phyloP scores from a whole-genome alignment of 2,113 vertebrate genomes.

The Zosterops hypoxanthus region DNA sequence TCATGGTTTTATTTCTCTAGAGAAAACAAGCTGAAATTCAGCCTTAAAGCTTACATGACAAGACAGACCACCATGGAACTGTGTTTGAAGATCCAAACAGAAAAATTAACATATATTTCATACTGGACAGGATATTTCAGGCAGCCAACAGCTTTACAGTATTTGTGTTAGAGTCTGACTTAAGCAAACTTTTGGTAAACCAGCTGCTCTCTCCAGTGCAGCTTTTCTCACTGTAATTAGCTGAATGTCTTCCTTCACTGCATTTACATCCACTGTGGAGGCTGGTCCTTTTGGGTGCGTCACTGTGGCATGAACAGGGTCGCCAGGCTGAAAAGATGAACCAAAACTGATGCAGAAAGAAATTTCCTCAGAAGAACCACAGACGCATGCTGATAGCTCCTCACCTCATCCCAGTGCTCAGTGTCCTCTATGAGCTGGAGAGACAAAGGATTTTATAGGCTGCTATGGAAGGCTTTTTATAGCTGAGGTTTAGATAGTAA shows the following conservation, averaged over 20 bases:
- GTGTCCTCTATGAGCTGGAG: not conserved
- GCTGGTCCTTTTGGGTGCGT: not conserved
- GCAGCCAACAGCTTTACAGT: not conserved
- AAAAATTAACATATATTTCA: not conserved
- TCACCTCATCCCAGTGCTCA: not conserved
- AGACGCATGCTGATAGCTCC: not conserved
- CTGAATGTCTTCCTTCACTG: not conserved
- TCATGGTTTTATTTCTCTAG: conserved; percentile 10
- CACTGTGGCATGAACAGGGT: not conserved
- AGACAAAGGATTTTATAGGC: not conserved
- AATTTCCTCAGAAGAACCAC: not conserved
- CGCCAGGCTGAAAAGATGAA: not conserved
- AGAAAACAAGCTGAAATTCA: conserved; percentile 34
- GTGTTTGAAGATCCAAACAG: conserved; percentile 6
- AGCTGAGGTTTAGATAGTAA: not conserved
- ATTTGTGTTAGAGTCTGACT: not conserved
- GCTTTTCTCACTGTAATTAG: not conserved
- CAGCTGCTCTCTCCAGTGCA: not conserved
- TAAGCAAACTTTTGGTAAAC: not conserved
- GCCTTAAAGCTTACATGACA: not conserved
- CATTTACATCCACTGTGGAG: not conserved
- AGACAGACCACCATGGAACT: conserved; percentile 8
- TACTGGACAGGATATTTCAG: not conserved
- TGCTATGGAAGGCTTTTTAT: not conserved
- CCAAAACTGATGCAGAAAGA: not conserved